Evolutionary conservation across 2,113 vertebrate species (phyloP).

Genomic region (Cairina moschata): DNA sequence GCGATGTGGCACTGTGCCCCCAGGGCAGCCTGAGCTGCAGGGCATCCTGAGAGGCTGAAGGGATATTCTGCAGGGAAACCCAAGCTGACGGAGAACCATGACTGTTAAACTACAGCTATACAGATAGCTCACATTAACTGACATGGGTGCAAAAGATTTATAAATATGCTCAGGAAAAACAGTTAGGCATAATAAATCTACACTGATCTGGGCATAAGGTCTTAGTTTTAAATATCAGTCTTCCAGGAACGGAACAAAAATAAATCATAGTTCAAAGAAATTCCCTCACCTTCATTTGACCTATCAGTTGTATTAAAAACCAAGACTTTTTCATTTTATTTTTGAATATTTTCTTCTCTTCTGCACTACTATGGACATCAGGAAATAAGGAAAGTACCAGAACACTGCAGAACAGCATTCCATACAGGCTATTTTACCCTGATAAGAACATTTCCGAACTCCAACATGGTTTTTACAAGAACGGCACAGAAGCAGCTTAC

Average conservation of each 20-base stretch:
- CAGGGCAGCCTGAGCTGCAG: fast-evolving
- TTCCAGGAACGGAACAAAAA: background rate
- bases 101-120: background rate
- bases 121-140: background rate
- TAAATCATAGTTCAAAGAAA: background rate
- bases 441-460: background rate
- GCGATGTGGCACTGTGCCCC: background rate
- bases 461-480: background rate
- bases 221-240: background rate
- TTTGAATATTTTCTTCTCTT: background rate
- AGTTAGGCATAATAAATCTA: background rate
- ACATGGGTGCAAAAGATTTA: fast-evolving
- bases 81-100: background rate
- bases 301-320: background rate
- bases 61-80: fast-evolving
- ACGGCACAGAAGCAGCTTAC: background rate
- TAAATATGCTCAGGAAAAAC: background rate
- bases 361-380: background rate
- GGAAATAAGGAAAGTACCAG: background rate
- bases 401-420: background rate
- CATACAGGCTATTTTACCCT: background rate
- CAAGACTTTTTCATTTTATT: background rate
- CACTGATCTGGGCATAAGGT: background rate
- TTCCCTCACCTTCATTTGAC: background rate
- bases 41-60: background rate